Evolutionary conservation across 1,140 invertebrate species (phyloP).

Genomic region (Caenorhabditis latens): DNA sequence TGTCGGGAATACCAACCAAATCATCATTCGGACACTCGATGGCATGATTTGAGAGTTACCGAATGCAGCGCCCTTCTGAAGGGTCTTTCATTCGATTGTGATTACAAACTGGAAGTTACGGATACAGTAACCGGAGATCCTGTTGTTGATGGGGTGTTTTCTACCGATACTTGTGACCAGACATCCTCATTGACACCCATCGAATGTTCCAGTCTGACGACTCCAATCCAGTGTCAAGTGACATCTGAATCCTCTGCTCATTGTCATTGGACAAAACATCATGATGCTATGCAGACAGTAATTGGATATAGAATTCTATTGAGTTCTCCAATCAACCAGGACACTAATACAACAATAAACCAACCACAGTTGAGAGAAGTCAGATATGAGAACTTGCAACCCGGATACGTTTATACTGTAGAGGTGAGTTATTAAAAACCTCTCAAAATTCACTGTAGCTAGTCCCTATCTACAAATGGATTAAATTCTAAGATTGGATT

Average conservation of each 20-base stretch:
- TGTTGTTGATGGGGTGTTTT: slow-evolving; percentile 19
- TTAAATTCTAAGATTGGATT: not conserved
- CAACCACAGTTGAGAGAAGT: slow-evolving; percentile 51
- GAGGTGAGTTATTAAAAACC: slow-evolving; percentile 15
- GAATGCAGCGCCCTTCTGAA: slow-evolving; percentile 49
- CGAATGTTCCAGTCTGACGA: slow-evolving; percentile 28
- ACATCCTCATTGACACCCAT: slow-evolving; percentile 49
- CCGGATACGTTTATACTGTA: slow-evolving; percentile 52
- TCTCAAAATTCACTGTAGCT: no score
- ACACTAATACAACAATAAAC: slow-evolving; percentile 54
- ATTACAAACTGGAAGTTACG: slow-evolving; percentile 44
- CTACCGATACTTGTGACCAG: slow-evolving; percentile 47
- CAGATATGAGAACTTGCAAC: slow-evolving; percentile 35
- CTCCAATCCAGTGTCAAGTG: slow-evolving; percentile 51
- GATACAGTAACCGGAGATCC: not conserved
- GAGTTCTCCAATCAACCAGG: slow-evolving; percentile 39
- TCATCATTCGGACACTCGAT: slow-evolving; percentile 43
- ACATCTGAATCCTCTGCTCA: slow-evolving; percentile 5
- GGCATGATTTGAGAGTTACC: slow-evolving; percentile 50
- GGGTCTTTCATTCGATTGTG: slow-evolving; percentile 59
- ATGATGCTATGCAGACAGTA: slow-evolving; percentile 19
- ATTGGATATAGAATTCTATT: slow-evolving; percentile 55
- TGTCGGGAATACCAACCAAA: slow-evolving; percentile 57
- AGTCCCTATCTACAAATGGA: no score
- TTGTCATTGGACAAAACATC: slow-evolving; percentile 51